Conservation (phyloP, 1,140 invertebrate genomes). For the Diachasmimorpha longicaudata region DNA sequence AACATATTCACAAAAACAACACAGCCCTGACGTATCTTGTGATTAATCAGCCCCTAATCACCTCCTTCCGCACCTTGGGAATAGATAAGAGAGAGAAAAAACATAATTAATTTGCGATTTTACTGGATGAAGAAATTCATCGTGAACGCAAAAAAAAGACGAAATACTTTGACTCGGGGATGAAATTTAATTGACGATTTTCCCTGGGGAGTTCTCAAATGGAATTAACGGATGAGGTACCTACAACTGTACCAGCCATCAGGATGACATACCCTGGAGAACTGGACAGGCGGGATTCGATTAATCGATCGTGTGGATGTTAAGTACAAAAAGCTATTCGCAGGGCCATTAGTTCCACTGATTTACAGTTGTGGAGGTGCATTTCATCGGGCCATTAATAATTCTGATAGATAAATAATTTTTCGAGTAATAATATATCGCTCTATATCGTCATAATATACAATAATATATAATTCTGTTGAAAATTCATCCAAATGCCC, state of each 20-base stretch:
- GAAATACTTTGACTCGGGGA: conserved; percentile 36
- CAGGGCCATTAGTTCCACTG: neutral
- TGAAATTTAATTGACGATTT: conserved; percentile 47
- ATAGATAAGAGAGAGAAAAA: neutral
- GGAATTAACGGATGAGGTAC: conserved; percentile 46
- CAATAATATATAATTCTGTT: too few species aligned
- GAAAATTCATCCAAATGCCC: neutral
- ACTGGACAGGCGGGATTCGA: neutral
- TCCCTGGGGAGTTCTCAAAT: conserved; percentile 32
- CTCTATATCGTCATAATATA: too few species aligned
- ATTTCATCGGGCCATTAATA: too few species aligned
- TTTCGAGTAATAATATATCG: too few species aligned
- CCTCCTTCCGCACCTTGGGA: neutral
- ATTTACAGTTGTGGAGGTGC: too few species aligned
- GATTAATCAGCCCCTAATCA: neutral
- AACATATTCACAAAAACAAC: neutral
- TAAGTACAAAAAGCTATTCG: conserved; percentile 11
- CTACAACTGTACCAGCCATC: conserved; percentile 26
- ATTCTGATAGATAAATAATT: too few species aligned
- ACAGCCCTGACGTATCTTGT: neutral
- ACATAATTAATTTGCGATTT: neutral
- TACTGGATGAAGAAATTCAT: neutral
- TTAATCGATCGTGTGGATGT: conserved; percentile 8
- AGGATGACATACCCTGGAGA: neutral
- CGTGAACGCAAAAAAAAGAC: neutral